Evolutionary conservation across 2,797 vertebrate species (phyloP).

Genomic region (Glyptemys insculpta): DNA sequence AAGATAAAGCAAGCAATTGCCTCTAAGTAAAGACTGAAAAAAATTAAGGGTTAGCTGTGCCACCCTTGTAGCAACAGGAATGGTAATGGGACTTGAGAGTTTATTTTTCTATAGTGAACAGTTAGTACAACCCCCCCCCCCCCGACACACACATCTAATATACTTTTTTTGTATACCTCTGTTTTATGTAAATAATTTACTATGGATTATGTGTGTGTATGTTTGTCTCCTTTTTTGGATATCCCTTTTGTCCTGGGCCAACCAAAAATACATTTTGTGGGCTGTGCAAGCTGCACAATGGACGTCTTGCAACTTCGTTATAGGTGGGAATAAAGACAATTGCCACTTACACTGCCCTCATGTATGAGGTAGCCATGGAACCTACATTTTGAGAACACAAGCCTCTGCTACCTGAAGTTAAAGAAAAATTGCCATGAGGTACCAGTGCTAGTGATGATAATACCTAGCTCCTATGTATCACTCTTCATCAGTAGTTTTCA

Average conservation of each 20-base stretch:
- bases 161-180: background rate
- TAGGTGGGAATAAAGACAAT: background rate
- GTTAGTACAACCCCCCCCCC: background rate
- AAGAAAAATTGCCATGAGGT: background rate
- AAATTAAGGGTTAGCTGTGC: background rate
- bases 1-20: background rate
- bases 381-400: background rate
- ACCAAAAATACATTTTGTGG: background rate
- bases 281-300: background rate
- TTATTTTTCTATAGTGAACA: background rate
- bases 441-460: background rate
- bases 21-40: background rate
- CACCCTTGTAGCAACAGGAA: background rate
- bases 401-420: background rate
- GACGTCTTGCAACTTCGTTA: background rate
- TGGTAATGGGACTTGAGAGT: background rate
- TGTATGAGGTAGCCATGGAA: no score
- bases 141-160: no score
- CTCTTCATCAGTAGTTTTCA: background rate
- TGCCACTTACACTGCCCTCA: accelerated
- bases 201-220: background rate
- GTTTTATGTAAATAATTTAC: background rate
- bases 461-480: background rate
- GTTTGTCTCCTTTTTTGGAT: no score
- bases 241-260: background rate